A percentile compares a stretch with the other conserved stretches of the same genome.
These are phyloP conservation scores for Agapornis canus DNA, from an alignment of 2,797 vertebrate species.

Conservation along the genomic window DNA sequence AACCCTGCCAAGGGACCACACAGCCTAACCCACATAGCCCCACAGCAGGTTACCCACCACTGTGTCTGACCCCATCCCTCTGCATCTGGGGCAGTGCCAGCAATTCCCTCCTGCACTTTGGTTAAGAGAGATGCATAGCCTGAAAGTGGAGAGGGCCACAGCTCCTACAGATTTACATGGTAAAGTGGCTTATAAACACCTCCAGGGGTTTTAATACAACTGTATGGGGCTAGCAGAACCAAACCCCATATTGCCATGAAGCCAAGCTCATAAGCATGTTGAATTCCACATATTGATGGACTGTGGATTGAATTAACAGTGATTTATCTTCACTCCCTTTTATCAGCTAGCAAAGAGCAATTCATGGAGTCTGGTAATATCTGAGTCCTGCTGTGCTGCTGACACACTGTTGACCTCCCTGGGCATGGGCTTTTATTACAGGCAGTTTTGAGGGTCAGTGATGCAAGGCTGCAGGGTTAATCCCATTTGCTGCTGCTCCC, in stretches of 20 bases:
- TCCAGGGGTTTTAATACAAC: neutral
- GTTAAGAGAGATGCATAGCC: neutral
- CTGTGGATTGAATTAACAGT: neutral
- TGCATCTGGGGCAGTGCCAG: neutral
- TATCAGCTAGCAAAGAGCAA: neutral
- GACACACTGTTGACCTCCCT: neutral
- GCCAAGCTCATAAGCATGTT: neutral
- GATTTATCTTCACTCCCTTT: neutral
- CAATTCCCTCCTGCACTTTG: neutral
- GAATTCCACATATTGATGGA: neutral
- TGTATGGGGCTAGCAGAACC: neutral
- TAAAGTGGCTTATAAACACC: neutral
- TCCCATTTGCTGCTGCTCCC: neutral
- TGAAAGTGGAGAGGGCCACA: fast-evolving
- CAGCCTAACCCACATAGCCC: neutral
- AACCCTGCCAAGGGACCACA: neutral
- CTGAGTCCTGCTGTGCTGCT: neutral
- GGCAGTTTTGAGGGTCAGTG: neutral
- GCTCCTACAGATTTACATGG: fast-evolving
- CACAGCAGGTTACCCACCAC: fast-evolving
- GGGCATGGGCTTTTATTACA: neutral
- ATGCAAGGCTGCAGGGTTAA: neutral
- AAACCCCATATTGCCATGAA: neutral
- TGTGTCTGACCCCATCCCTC: fast-evolving
- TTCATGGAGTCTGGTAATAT: neutral